Percentiles rank a stretch among this genome's conserved stretches.
Evolutionary conservation across 2,113 vertebrate species (phyloP).

Genomic region (Diglossa brunneiventris): DNA sequence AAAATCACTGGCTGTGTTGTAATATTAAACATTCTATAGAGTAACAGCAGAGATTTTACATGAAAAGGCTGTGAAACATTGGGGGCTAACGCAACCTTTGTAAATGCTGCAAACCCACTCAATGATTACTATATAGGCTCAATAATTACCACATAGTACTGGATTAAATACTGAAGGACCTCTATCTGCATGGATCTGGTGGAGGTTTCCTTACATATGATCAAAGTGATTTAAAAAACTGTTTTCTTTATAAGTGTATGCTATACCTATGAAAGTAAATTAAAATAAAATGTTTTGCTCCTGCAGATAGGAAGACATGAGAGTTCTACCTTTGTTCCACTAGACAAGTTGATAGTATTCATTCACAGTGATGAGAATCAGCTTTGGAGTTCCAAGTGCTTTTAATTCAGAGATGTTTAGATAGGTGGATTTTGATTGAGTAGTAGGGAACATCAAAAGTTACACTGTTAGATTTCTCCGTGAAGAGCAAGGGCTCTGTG

Average conservation of each 20-base stretch:
- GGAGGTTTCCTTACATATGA: neutral
- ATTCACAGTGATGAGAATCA: neutral
- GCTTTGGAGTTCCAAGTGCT: neutral
- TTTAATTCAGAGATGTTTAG: neutral
- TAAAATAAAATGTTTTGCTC: neutral
- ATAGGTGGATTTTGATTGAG: neutral
- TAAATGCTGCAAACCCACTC: neutral
- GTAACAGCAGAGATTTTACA: neutral
- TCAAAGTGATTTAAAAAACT: neutral
- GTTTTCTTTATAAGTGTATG: neutral
- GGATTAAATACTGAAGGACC: neutral
- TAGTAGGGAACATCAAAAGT: neutral
- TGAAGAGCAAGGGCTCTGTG: neutral
- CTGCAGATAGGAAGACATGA: neutral
- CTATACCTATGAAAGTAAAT: neutral
- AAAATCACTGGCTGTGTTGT: neutral
- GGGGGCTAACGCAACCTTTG: neutral
- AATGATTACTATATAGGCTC: neutral
- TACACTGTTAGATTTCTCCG: accelerated
- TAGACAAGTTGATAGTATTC: neutral
- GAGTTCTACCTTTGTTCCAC: neutral
- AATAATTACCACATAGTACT: neutral
- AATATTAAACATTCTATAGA: neutral
- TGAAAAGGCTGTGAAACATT: neutral
- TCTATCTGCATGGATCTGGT: neutral